Conservation (phyloP, 2,113 vertebrate genomes). For the Cyanoliseus patagonus region DNA sequence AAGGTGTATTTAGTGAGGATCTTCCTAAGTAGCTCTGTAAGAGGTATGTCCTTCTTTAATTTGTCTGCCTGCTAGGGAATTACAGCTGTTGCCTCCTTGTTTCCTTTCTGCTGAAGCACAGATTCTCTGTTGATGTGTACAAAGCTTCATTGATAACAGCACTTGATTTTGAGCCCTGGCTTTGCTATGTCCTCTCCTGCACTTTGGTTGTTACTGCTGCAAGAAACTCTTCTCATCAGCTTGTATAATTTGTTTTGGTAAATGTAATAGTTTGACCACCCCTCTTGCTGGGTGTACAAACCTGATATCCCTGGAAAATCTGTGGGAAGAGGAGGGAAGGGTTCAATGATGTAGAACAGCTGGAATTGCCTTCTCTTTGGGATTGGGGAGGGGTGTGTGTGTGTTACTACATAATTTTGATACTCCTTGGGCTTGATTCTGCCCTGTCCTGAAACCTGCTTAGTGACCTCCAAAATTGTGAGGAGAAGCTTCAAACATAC, state of each 20-base stretch:
- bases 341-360: background rate
- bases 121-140: background rate
- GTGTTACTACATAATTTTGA: background rate
- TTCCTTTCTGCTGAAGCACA: background rate
- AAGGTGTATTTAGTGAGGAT: background rate
- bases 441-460: background rate
- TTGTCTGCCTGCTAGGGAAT: background rate
- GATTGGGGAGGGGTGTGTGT: background rate
- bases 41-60: background rate
- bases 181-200: background rate
- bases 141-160: background rate
- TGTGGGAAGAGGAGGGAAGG: background rate
- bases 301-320: background rate
- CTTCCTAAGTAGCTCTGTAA: background rate
- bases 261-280: background rate
- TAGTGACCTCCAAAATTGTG: background rate
- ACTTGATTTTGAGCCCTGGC: background rate
- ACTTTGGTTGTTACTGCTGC: background rate
- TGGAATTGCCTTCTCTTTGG: background rate
- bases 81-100: background rate
- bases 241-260: background rate
- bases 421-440: background rate
- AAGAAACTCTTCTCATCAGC: background rate
- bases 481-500: background rate
- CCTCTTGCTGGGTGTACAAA: background rate